Evolutionary conservation across 2,797 vertebrate genomes (phyloP).

Genomic region (Propithecus perrieri): DNA sequence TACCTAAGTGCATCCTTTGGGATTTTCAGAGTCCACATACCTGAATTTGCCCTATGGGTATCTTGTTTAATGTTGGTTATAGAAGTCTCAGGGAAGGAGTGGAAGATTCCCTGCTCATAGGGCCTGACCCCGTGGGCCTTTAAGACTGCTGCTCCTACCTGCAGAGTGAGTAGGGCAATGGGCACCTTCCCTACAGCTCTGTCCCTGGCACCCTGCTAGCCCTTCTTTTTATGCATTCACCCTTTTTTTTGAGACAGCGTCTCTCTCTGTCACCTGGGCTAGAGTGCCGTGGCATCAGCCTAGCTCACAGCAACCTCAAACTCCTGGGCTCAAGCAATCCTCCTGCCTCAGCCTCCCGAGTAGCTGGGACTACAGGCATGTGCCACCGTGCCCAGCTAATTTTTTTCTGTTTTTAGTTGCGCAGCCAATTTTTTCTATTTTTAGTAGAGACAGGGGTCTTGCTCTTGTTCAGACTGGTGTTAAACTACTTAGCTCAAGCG

Average conservation of each 20-base stretch:
- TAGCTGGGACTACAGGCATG: too few relatives aligned
- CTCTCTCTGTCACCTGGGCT: too few relatives aligned
- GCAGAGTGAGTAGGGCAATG: background rate
- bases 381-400: too few relatives aligned
- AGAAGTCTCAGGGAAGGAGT: background rate
- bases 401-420: too few relatives aligned
- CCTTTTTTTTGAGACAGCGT: background rate
- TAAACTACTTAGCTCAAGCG: too few relatives aligned
- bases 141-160: background rate
- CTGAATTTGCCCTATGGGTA: background rate
- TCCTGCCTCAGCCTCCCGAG: too few relatives aligned
- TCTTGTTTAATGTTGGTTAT: background rate
- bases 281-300: too few relatives aligned
- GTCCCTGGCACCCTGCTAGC: background rate
- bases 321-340: too few relatives aligned
- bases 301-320: too few relatives aligned
- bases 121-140: background rate
- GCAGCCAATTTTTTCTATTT: too few relatives aligned
- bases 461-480: too few relatives aligned
- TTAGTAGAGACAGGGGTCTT: too few relatives aligned
- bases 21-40: background rate
- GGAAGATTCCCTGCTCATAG: background rate
- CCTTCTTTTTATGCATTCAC: background rate
- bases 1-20: background rate
- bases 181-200: background rate